Evolutionary conservation across 2,113 vertebrate species (phyloP).

Genomic region (Aleadryas rufinucha): DNA sequence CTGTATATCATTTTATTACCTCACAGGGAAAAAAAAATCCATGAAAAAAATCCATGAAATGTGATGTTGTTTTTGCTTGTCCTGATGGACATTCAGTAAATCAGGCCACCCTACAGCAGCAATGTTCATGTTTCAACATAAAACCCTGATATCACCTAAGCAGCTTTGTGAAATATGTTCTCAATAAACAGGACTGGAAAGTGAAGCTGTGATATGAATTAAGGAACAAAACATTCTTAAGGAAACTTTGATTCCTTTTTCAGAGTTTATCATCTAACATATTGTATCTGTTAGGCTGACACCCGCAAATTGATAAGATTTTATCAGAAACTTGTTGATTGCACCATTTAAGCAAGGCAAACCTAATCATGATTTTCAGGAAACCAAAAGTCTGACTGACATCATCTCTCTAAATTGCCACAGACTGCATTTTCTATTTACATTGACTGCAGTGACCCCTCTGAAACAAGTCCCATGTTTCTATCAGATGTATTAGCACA

Average conservation of each 20-base stretch:
- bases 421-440: not conserved
- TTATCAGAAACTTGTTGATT: not conserved
- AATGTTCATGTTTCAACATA: constrained; percentile 3
- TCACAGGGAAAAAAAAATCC: not conserved
- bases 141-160: constrained; percentile 7
- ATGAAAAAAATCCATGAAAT: constrained; percentile 25
- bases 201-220: not conserved
- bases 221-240: not conserved
- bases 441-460: not conserved
- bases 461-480: not conserved
- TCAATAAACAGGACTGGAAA: constrained; percentile 3
- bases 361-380: not conserved
- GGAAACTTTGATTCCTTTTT: not conserved
- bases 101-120: constrained; percentile 1
- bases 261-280: not conserved
- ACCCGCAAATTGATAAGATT: not conserved
- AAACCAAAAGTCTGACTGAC: not conserved
- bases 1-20: constrained; percentile 13
- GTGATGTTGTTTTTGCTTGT: constrained; percentile 32
- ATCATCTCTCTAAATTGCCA: not conserved
- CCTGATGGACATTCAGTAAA: constrained; percentile 24
- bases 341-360: not conserved
- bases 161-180: constrained; percentile 31
- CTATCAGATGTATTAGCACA: not conserved
- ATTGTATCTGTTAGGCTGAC: not conserved